Percentiles rank a stretch among this genome's conserved stretches.
Evolutionary conservation across 2,113 vertebrate genomes (phyloP).

Genomic region (Vanacampus margaritifer): DNA sequence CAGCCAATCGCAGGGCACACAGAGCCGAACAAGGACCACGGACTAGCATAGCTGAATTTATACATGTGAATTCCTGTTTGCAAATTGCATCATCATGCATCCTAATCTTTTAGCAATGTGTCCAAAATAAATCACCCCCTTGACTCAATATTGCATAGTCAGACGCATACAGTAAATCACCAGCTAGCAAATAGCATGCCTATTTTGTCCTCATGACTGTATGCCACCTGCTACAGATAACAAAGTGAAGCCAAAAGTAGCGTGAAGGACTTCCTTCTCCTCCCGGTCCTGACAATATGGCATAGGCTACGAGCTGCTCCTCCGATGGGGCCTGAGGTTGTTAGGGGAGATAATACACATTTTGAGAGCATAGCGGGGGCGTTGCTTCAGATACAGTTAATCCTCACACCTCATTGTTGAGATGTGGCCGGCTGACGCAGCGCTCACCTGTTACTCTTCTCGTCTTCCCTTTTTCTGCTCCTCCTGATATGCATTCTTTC

Average conservation of each 20-base stretch:
- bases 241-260: constrained; percentile 24
- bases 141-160: constrained; percentile 14
- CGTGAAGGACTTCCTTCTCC: constrained; percentile 16
- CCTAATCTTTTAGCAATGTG: not conserved
- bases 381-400: constrained; percentile 59
- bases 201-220: constrained; percentile 31
- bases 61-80: too few relatives aligned
- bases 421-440: constrained; percentile 24
- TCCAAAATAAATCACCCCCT: not conserved
- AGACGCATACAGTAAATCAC: constrained; percentile 25
- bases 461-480: too few relatives aligned
- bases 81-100: too few relatives aligned
- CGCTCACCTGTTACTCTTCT: not conserved
- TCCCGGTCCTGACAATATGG: constrained; percentile 38
- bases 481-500: too few relatives aligned
- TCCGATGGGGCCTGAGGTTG: constrained; percentile 12
- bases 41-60: too few relatives aligned
- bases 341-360: constrained; percentile 46
- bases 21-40: too few relatives aligned
- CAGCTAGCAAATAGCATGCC: constrained; percentile 17
- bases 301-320: constrained; percentile 32
- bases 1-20: too few relatives aligned
- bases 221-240: constrained; percentile 54
- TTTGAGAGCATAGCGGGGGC: constrained; percentile 52
- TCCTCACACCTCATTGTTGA: constrained; percentile 56